Percentiles rank a stretch among this genome's conserved stretches.
Conservation (phyloP, 2,888 invertebrate species). For the Acronicta psi region DNA sequence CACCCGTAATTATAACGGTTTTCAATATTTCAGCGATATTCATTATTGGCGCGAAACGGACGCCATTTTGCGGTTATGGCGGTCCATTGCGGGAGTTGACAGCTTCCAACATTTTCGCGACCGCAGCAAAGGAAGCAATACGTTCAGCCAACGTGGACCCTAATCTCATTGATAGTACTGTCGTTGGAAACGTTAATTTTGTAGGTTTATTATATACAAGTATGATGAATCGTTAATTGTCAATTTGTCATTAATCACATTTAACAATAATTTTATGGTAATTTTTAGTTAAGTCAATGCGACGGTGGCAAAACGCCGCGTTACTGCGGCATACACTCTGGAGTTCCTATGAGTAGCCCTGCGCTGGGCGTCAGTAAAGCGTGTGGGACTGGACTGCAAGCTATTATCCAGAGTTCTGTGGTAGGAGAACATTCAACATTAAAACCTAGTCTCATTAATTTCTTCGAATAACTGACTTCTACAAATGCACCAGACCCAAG, state of each 20-base stretch:
- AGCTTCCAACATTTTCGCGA: slow-evolving; percentile 78
- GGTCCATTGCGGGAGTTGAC: slow-evolving; percentile 75
- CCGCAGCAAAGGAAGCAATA: slow-evolving; percentile 78
- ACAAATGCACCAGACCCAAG: no score
- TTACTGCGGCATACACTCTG: slow-evolving; percentile 94
- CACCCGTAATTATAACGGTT: no score
- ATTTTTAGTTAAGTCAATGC: slow-evolving; percentile 91
- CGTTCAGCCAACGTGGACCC: slow-evolving; percentile 71
- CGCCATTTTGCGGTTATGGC: slow-evolving; percentile 82
- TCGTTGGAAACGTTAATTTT: slow-evolving; percentile 80
- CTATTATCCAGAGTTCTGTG: slow-evolving; percentile 95
- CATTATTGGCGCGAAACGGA: slow-evolving; percentile 81
- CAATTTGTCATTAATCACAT: no score
- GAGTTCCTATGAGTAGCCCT: slow-evolving; percentile 95
- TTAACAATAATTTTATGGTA: neutral
- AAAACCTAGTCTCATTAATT: no score
- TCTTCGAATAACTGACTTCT: no score
- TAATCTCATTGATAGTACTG: slow-evolving; percentile 70
- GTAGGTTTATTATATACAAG: slow-evolving; percentile 62
- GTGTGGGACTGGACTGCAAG: slow-evolving; percentile 98
- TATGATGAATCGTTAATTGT: no score
- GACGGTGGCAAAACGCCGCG: slow-evolving; percentile 96
- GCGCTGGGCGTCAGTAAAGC: slow-evolving; percentile 96
- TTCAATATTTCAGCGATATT: slow-evolving; percentile 70
- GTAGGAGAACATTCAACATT: slow-evolving; percentile 78